A percentile compares a stretch with the other conserved stretches of the same genome.
phyloP scores from a whole-genome alignment of 2,797 vertebrate genomes.

The Falco berigora region DNA sequence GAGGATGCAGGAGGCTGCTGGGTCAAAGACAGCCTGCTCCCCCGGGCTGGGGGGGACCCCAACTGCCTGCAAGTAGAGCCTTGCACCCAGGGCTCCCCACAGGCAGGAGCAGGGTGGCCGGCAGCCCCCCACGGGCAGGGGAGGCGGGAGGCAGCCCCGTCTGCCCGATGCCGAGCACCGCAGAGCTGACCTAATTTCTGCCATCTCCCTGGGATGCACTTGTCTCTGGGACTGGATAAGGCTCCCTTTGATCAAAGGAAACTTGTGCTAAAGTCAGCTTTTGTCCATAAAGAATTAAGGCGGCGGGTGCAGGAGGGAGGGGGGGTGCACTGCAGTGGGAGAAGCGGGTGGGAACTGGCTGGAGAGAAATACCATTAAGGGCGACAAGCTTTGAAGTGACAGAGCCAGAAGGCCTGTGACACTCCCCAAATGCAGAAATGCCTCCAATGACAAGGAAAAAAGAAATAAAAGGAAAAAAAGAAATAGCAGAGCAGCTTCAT shows the following conservation, averaged over 20 bases:
- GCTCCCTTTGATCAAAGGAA: constrained; percentile 7
- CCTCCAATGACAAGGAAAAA: not conserved
- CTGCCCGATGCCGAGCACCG: rapidly evolving
- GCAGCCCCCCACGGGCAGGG: not conserved
- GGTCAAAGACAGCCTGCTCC: not conserved
- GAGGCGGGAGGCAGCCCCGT: rapidly evolving
- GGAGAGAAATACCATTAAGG: not conserved
- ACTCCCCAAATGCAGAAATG: not conserved
- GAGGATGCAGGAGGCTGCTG: not conserved
- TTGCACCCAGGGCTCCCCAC: rapidly evolving
- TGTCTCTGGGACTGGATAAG: not conserved
- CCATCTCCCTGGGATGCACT: not conserved
- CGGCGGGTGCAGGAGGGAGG: rapidly evolving
- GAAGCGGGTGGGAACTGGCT: not conserved
- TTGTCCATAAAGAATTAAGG: not conserved
- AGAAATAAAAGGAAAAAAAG: not conserved
- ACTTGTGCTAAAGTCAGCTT: not conserved
- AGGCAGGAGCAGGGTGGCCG: rapidly evolving
- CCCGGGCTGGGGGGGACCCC: not conserved
- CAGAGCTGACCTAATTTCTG: not conserved
- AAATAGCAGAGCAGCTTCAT: not conserved
- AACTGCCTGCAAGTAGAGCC: not conserved
- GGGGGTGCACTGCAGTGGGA: rapidly evolving
- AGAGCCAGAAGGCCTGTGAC: not conserved
- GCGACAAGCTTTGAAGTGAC: not conserved